Percentiles rank a stretch among this genome's conserved stretches.
These are phyloP conservation scores for Xestobium rufovillosum DNA, from an alignment of 2,888 invertebrate genomes.

Conservation along the genomic window DNA sequence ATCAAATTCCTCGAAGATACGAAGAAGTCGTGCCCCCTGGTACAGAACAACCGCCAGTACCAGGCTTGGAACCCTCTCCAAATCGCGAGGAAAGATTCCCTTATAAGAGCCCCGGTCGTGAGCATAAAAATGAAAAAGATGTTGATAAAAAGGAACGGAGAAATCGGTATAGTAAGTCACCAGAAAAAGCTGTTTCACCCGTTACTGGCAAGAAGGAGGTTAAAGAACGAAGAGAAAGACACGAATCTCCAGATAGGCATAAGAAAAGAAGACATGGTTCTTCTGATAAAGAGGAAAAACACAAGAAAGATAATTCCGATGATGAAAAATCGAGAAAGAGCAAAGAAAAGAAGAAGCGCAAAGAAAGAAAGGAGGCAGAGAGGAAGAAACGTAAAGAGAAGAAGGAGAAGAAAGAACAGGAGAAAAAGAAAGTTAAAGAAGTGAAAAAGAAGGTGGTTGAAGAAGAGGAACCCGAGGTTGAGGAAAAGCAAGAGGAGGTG, in stretches of 20 bases:
- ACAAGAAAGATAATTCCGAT: constrained; percentile 35
- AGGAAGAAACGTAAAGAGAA: constrained; percentile 37
- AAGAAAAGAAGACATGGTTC: constrained; percentile 31
- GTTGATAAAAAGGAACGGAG: constrained; percentile 21
- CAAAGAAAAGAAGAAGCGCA: constrained; percentile 49
- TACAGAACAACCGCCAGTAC: constrained; percentile 55
- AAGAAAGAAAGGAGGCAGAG: constrained; percentile 47
- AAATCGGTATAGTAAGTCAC: constrained; percentile 5
- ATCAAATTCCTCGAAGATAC: constrained; percentile 30
- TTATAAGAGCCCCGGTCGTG: constrained; percentile 18
- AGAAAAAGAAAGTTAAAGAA: constrained; percentile 47
- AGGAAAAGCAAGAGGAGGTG: constrained; percentile 39
- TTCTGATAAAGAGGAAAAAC: constrained; percentile 25
- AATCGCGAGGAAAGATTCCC: constrained; percentile 40
- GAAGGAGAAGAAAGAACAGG: constrained; percentile 37
- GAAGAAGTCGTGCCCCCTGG: constrained; percentile 56
- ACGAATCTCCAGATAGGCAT: constrained; percentile 27
- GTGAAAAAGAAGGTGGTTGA: constrained; percentile 42
- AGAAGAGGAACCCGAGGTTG: constrained; percentile 41
- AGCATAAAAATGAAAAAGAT: constrained; percentile 11
- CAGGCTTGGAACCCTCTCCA: constrained; percentile 52
- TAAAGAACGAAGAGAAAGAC: constrained; percentile 28
- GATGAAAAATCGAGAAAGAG: constrained; percentile 39
- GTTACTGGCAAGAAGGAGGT: neutral
- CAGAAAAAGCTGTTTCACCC: neutral